phyloP scores from a whole-genome alignment of 35 echinoderm and acorn worm genomes.

The Apostichopus californicus region DNA sequence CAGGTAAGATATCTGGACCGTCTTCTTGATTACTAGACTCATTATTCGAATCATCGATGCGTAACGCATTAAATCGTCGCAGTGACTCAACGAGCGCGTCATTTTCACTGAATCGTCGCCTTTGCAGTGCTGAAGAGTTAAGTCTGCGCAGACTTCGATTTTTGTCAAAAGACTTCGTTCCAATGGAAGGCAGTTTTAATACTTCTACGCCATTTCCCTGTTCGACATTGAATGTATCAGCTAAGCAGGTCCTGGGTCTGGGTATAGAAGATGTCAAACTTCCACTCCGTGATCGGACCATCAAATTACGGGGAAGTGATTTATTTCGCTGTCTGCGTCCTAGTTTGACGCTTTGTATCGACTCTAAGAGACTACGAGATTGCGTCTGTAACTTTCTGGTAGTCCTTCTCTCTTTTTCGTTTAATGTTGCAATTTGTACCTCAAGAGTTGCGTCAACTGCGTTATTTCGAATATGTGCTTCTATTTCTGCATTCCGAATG shows the following conservation, averaged over 20 bases:
- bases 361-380: constrained; percentile 4
- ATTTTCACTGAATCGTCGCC: constrained; percentile 28
- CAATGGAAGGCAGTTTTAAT: constrained; percentile 12
- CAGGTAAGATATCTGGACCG: no score
- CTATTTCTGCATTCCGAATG: background rate
- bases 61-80: constrained; percentile 18
- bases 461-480: constrained; percentile 7
- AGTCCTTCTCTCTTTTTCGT: background rate
- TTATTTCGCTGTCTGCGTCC: constrained; percentile 26
- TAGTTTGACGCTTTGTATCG: constrained; percentile 33
- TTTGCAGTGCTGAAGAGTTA: background rate
- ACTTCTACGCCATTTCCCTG: background rate
- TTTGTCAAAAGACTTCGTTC: background rate
- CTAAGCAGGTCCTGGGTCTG: constrained; percentile 15
- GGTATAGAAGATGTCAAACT: background rate
- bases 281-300: background rate
- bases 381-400: background rate
- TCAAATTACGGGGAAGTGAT: constrained; percentile 8
- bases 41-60: background rate
- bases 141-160: background rate
- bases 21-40: background rate
- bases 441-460: background rate
- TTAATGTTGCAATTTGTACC: background rate
- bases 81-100: constrained; percentile 29
- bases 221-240: background rate